These are phyloP conservation scores for Anthrax anthrax DNA, from an alignment of 2,888 invertebrate species.

Conservation along the genomic window DNA sequence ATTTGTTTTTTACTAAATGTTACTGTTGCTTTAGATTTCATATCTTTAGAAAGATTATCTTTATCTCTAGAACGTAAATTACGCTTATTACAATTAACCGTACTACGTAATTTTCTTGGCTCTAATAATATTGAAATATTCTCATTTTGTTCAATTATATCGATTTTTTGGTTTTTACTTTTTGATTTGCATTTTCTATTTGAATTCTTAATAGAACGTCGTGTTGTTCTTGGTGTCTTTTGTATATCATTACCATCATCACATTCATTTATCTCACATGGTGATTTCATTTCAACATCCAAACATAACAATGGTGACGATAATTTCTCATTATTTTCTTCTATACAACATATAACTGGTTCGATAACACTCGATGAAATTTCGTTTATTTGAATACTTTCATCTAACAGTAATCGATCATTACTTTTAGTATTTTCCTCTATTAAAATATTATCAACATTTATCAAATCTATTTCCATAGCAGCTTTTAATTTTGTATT, in stretches of 20 bases:
- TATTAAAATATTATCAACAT: background rate
- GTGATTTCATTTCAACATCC: background rate
- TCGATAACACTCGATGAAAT: conserved; percentile 48
- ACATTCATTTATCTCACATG: background rate
- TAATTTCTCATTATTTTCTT: background rate
- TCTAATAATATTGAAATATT: conserved; percentile 14
- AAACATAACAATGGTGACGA: no score
- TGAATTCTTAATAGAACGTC: conserved; percentile 6
- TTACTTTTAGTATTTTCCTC: background rate
- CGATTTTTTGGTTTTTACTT: conserved; percentile 3
- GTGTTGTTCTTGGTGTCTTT: background rate
- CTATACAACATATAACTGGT: background rate
- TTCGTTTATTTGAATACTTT: conserved; percentile 49
- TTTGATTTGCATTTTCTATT: conserved; percentile 6
- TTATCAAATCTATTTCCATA: background rate
- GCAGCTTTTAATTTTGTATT: background rate
- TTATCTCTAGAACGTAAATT: conserved; percentile 21
- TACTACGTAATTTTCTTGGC: conserved; percentile 28
- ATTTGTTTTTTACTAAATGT: background rate
- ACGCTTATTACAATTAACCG: conserved; percentile 25
- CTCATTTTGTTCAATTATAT: conserved; percentile 8
- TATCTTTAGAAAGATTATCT: conserved; percentile 20
- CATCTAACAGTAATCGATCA: conserved; percentile 19
- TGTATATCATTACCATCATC: background rate
- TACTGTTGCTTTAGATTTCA: conserved; percentile 13